Base-by-base conservation (phyloP, 2,113 vertebrate species). In the Coturnix japonica region DNA sequence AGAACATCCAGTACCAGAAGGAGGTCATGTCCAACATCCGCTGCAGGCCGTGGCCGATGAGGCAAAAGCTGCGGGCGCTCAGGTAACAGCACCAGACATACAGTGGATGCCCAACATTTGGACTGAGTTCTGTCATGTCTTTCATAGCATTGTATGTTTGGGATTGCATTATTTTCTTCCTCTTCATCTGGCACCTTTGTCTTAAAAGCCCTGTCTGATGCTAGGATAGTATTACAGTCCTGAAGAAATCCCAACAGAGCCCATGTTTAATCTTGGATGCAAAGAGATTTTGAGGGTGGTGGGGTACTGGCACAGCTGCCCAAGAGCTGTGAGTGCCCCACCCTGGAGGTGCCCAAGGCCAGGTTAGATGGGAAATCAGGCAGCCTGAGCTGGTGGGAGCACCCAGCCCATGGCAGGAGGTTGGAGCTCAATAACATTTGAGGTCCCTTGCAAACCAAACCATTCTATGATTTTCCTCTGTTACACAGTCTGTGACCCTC, bases 1-100 rank as follows among this genome's bases (percentile, higher is more conserved):
- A 99, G 98, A 99, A 99, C 89, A 99, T 99, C 94, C 99, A 99
- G 97, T 98, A 98, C 91, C 99, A 99, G 97, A 99, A 99, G 83
- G 99, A 99, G 76, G 98, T 99, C 46, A 98, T 99, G 76, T 98
- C 99, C 78, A 99, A 98, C 81, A 99, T 99, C 81, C 98, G 98
- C 72, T 98, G 98, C 94, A 96, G 98, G 91, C 98, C 99, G 1
- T 99, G 99, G 99, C 98, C 98, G 4, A 99, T 99, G 98, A 98
- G 98, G 74, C 98, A 99, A 96, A 99, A 99, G 96, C 98, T 99
- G 47, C 97, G 97, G 97, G 98, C 97, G 0, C 96, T 99, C 54
- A 99, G 98, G 99, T 99, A 98, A 59, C 51, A 30, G 35, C 59
- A 69, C 37, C 17, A 46, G 53, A 60, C 35, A n/a, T 67, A 22